Evolutionary conservation across 2,113 vertebrate species (phyloP).

Genomic region (Rousettus leschenaultii): DNA sequence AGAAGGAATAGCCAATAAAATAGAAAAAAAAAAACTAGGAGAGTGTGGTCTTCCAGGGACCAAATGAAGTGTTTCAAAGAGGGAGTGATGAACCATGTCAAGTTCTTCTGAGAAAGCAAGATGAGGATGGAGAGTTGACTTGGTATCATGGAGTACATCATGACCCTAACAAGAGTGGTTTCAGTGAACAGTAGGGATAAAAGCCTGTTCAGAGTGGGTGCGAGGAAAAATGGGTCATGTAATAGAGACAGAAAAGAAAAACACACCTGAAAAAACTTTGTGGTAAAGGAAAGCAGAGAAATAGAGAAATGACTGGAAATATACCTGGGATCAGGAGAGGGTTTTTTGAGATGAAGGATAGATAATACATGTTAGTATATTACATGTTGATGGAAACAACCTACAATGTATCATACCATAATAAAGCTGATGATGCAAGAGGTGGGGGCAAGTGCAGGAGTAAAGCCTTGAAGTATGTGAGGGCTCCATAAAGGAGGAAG

Average conservation of each 20-base stretch:
- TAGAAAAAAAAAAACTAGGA: neutral
- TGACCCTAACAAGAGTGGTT: neutral
- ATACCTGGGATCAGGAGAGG: neutral
- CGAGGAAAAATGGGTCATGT: neutral
- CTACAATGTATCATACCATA: neutral
- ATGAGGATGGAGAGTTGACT: neutral
- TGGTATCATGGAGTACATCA: neutral
- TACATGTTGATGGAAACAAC: neutral
- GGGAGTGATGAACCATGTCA: neutral
- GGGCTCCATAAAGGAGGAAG: neutral
- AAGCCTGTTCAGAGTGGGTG: neutral
- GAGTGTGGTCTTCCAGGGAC: neutral
- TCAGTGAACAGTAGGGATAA: neutral
- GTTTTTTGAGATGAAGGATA: neutral
- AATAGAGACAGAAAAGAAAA: neutral
- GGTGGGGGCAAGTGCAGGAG: neutral
- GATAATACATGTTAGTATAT: neutral
- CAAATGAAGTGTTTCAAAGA: neutral
- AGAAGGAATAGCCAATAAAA: neutral
- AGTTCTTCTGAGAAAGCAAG: neutral
- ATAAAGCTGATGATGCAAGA: neutral
- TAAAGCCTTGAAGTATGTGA: neutral
- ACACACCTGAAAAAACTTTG: neutral
- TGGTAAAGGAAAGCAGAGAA: conserved; percentile 8
- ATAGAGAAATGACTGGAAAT: neutral